Percentiles rank a stretch among this genome's conserved stretches.
Evolutionary conservation across 2,797 vertebrate genomes (phyloP).

Genomic region (Tragelaphus eurycerus): DNA sequence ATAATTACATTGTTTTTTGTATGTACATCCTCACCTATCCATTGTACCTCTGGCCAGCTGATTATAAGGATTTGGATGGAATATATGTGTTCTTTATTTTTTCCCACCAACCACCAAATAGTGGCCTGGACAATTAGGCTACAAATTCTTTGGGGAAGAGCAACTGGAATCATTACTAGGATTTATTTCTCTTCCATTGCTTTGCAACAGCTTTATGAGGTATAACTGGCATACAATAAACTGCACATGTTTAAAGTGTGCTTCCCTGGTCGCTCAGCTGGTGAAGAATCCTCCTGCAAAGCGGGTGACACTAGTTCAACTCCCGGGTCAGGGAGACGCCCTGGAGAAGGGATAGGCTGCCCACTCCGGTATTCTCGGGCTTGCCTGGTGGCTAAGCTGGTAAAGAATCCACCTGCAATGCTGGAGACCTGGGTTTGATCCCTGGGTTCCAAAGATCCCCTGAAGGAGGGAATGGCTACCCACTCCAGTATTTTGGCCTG

Average conservation of each 20-base stretch:
- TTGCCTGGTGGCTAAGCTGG: too few relatives aligned
- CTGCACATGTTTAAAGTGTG: not conserved
- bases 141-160: not conserved
- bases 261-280: too few relatives aligned
- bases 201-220: not conserved
- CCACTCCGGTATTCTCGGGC: too few relatives aligned
- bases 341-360: too few relatives aligned
- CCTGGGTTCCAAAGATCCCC: too few relatives aligned
- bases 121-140: not conserved
- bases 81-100: not conserved
- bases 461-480: not conserved
- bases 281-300: too few relatives aligned
- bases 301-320: too few relatives aligned
- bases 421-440: rapidly evolving
- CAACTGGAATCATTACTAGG: not conserved
- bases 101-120: not conserved
- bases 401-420: too few relatives aligned
- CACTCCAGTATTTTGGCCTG: not conserved
- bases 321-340: too few relatives aligned
- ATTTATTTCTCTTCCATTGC: not conserved
- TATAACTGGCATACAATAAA: not conserved
- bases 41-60: not conserved
- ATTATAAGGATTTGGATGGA: not conserved
- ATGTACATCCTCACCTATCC: not conserved
- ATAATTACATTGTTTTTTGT: not conserved